These are phyloP conservation scores for Etheostoma nigrum DNA, from an alignment of 2,797 vertebrate species.

Conservation along the genomic window DNA sequence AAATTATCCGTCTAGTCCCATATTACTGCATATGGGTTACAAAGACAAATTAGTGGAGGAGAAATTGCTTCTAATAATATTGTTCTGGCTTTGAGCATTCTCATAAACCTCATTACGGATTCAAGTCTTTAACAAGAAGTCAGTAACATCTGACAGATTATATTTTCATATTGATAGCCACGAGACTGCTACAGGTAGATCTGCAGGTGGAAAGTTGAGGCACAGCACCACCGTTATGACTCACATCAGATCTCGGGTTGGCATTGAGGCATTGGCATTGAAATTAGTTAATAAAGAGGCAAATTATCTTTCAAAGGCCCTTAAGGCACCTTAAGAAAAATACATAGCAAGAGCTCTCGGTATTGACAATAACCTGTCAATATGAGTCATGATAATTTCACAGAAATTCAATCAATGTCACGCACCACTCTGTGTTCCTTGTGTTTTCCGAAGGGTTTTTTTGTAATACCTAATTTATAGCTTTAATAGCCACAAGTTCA, in stretches of 20 bases:
- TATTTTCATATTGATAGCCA: conserved; percentile 29
- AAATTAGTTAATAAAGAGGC: conserved; percentile 25
- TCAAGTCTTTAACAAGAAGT: conserved; percentile 27
- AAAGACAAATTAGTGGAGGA: conserved; percentile 67
- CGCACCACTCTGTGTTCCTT: background rate
- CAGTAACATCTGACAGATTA: conserved; percentile 28
- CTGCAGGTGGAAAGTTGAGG: conserved; percentile 18
- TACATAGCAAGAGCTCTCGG: background rate
- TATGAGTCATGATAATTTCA: conserved; percentile 33
- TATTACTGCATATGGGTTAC: conserved; percentile 54
- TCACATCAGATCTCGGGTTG: background rate
- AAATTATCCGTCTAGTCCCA: conserved; percentile 69
- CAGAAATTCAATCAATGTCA: conserved; percentile 21
- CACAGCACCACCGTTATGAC: conserved; percentile 8
- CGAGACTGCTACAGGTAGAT: conserved; percentile 23
- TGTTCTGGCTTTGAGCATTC: conserved; percentile 43
- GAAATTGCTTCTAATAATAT: conserved; percentile 63
- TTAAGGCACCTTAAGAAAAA: conserved; percentile 27
- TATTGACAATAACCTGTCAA: conserved; percentile 38
- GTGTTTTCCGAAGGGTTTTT: conserved; percentile 7
- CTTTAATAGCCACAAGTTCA: conserved; percentile 2
- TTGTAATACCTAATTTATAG: conserved; percentile 3
- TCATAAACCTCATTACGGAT: conserved; percentile 53
- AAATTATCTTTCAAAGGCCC: conserved; percentile 40
- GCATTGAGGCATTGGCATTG: conserved; percentile 28